Base-by-base conservation (phyloP, 2,113 vertebrate genomes). In the Nycticorax nycticorax region DNA sequence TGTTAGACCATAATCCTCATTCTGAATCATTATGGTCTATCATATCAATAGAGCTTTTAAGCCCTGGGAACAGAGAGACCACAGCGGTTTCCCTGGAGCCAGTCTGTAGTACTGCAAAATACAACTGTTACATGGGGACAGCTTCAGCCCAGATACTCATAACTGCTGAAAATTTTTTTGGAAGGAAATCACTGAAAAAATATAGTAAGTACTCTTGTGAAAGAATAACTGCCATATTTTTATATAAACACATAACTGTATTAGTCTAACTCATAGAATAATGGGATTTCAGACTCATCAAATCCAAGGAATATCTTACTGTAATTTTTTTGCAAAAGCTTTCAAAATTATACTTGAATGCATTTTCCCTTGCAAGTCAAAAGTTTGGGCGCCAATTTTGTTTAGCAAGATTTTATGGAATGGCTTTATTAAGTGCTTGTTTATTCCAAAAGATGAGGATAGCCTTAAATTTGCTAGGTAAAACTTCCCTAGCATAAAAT, bases 1-100 rank as follows among this genome's bases (percentile, higher is more conserved):
- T 88, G 81, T 93, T 57, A 90, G 56, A 92, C 94, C 94, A 90
- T 96, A 96, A 97, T 92, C 63, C 86, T 88, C 67, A 91, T 79
- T 89, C 59, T 77, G 68, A 92, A 59, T 93, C 78, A 93, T 97
- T 95, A 93, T 92, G 89, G 85, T 93, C 57, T 92, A 7, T 95
- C 76, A 22, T 78, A 91, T 81, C 79, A 92, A 64, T 52, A 78
- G 83, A 85, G 57, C n/a, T 89, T 92, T 88, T 85, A 83, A 92
- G 23, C 63, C 45, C 72, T 64, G 60, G 76, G 69, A 96, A 78
- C 9, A n/a, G 71, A 82, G n/a, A 88, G n/a, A 93, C 95, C 93
- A 77, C 92, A 86, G 67, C 1, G 15, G 85, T 91, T 97, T 95
- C 67, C 55, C 63, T 90, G 87, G 94, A 94, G 92, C 89, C 89